Base-by-base conservation (phyloP, 2,113 vertebrate genomes). In the Indicator maculatus region DNA sequence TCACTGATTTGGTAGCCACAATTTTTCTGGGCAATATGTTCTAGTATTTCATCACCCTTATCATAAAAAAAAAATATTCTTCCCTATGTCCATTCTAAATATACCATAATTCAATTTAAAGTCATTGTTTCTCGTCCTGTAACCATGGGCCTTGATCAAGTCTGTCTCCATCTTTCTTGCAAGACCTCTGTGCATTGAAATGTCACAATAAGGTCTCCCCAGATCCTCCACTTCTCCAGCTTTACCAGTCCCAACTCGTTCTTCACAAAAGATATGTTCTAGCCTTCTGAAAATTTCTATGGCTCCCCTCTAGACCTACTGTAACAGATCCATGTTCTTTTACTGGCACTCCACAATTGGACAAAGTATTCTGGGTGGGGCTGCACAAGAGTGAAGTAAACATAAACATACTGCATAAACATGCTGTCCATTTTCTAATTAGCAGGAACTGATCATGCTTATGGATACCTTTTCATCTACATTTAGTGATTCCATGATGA, bases 181-280 rank as follows among this genome's bases (percentile, higher is more conserved):
- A 56, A 64, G 53, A 50, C 8, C 2, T 21, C 11, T 66, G 53
- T 39, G 9, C 12, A 30, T 4, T 67, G 44, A 79, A 76, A 64
- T 24, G 7, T 2, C 3, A 2, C 20, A 23, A 50, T 12, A 50
- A 23, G 21, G 11, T 50, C 21, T 50, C 21, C 21, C 5, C 1
- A 2, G 3, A 74, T 5, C 16, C 4, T 56, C 3, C 16, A 26
- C 7, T 77, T 89, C 33, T 73, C 12, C 19, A 65, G 31, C 6
- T 9, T 73, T 7, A 86, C 17, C 2, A 53, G 11, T 1, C 0
- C 1, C 13, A 45, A 3, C 6, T 36, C 58, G 6, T 8, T 76
- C 11, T 79, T 58, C 30, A 58, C 8, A 38, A 16, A 13, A 61
- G 30, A 75, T 1, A 14, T 64, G 3, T 0, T 81, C 21, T 21